Percentiles rank a stretch among this genome's conserved stretches.
Evolutionary conservation across 92 coral and sea anemone genomes (phyloP).

Genomic region (Paramuricea clavata): DNA sequence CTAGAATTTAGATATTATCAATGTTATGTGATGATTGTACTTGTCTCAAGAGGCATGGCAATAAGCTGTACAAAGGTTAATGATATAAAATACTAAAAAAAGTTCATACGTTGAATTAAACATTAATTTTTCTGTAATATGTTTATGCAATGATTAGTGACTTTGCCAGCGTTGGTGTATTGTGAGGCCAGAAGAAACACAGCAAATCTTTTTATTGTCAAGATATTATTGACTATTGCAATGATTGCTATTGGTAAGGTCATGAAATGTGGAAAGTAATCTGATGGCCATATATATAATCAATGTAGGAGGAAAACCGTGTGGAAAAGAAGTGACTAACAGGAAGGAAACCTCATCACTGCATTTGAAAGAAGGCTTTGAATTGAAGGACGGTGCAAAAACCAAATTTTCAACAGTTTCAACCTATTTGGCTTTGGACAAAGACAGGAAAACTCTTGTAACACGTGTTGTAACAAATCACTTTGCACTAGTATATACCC

Average conservation of each 20-base stretch:
- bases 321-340: constrained; percentile 45
- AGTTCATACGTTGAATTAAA: too few relatives aligned
- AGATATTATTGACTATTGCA: not conserved
- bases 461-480: constrained; percentile 59
- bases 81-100: too few relatives aligned
- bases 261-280: not conserved
- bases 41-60: too few relatives aligned
- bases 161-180: too few relatives aligned
- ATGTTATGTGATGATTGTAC: too few relatives aligned
- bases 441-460: constrained; percentile 41
- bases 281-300: not conserved
- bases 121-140: too few relatives aligned
- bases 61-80: too few relatives aligned
- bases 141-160: too few relatives aligned
- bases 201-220: too few relatives aligned
- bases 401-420: constrained; percentile 30
- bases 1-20: too few relatives aligned
- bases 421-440: constrained; percentile 22
- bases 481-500: too few relatives aligned
- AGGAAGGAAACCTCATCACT: constrained; percentile 19
- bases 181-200: too few relatives aligned
- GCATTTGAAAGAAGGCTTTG: constrained; percentile 41
- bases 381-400: constrained; percentile 22
- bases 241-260: not conserved
- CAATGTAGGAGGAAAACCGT: constrained; percentile 48